Percentiles rank a stretch among this genome's conserved stretches.
Evolutionary conservation across 2,113 vertebrate genomes (phyloP).

Genomic region (Mirounga angustirostris): DNA sequence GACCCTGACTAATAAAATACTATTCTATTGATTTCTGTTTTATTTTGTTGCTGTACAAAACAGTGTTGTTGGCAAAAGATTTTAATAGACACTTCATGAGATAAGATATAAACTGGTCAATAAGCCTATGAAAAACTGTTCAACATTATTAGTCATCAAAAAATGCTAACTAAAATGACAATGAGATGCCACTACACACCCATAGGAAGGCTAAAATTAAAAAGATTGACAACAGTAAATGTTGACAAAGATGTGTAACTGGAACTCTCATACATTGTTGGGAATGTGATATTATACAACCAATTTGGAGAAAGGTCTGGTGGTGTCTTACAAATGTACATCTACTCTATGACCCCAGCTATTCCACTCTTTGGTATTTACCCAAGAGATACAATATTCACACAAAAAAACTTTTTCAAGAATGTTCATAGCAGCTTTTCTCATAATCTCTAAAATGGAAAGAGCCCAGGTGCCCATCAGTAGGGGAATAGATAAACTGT

Average conservation of each 20-base stretch:
- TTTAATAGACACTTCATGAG: background rate
- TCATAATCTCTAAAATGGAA: background rate
- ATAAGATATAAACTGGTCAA: background rate
- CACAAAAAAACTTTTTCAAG: background rate
- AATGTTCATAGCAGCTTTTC: background rate
- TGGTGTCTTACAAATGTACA: background rate
- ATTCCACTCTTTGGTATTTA: background rate
- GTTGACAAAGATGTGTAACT: background rate
- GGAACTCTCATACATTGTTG: background rate
- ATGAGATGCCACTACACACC: background rate
- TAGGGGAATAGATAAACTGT: background rate
- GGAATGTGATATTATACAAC: background rate
- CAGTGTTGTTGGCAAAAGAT: background rate
- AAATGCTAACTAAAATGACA: constrained; percentile 32
- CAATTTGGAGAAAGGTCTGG: background rate
- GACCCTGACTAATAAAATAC: constrained; percentile 45
- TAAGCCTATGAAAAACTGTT: background rate
- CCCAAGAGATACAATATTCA: background rate
- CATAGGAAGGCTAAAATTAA: background rate
- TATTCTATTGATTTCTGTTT: constrained; percentile 26
- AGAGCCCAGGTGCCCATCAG: background rate
- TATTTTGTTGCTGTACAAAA: constrained; percentile 18
- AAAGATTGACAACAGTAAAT: background rate
- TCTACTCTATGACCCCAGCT: background rate
- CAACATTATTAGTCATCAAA: constrained; percentile 14